These are phyloP conservation scores for Urosaurus nigricauda DNA, from an alignment of 2,797 vertebrate genomes.

Conservation along the genomic window DNA sequence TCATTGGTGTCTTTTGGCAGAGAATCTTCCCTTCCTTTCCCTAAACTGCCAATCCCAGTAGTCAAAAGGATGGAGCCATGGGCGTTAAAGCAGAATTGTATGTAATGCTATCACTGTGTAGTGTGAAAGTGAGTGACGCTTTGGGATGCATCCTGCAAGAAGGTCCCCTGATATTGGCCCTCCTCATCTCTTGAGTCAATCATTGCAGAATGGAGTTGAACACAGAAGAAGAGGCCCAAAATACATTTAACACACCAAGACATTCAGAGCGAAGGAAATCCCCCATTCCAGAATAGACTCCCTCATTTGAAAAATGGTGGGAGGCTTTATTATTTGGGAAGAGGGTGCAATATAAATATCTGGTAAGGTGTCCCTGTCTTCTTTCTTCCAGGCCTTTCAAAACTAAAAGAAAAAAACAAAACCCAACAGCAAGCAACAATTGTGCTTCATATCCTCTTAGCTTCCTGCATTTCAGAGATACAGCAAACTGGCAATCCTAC, in stretches of 20 bases:
- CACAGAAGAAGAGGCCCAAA: too few species aligned
- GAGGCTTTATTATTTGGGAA: not conserved
- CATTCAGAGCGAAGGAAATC: not conserved
- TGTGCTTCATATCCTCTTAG: not conserved
- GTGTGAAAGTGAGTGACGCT: not conserved
- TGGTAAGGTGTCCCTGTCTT: not conserved
- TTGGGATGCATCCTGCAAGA: not conserved
- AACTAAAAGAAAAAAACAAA: not conserved
- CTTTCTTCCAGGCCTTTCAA: not conserved
- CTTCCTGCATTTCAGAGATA: not conserved
- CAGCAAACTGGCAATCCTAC: not conserved
- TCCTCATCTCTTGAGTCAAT: too few species aligned
- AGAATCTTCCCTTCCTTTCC: too few species aligned
- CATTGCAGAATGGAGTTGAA: not conserved
- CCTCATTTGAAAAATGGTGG: not conserved
- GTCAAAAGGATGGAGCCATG: too few species aligned
- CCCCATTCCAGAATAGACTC: not conserved
- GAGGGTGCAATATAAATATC: not conserved
- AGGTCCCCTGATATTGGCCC: not conserved
- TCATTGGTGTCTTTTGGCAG: too few species aligned
- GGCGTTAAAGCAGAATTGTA: too few species aligned
- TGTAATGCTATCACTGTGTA: too few species aligned
- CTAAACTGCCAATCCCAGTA: too few species aligned
- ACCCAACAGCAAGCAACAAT: too few species aligned
- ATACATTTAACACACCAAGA: too few species aligned